These are phyloP conservation scores for Argyra leucocephala DNA, from an alignment of 2,888 invertebrate species.

Conservation along the genomic window DNA sequence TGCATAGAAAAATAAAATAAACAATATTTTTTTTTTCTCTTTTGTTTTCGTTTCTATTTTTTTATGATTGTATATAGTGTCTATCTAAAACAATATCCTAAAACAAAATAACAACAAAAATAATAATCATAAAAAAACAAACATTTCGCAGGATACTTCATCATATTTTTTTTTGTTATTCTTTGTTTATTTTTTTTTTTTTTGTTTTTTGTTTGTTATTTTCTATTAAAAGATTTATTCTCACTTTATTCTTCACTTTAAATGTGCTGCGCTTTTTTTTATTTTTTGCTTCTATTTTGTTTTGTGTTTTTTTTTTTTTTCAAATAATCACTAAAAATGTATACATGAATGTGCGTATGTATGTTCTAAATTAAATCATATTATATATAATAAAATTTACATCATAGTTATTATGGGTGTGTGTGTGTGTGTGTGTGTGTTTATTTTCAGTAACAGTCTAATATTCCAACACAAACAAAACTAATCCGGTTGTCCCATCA, in stretches of 20 bases:
- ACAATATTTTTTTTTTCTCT: too few species aligned
- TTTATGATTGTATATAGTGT: neutral
- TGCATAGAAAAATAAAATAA: neutral
- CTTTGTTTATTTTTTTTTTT: neutral
- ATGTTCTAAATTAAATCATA: too few species aligned
- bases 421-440: too few species aligned
- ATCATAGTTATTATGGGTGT: too few species aligned
- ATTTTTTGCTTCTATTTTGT: too few species aligned
- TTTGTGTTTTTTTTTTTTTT: too few species aligned
- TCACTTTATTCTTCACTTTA: neutral
- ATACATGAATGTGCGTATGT: too few species aligned
- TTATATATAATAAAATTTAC: too few species aligned
- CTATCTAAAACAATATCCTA: slow-evolving; percentile 6
- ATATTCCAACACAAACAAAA: too few species aligned
- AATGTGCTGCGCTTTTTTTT: neutral
- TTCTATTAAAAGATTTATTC: neutral
- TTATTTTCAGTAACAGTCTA: too few species aligned
- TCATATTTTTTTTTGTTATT: neutral
- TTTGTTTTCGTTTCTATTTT: too few species aligned
- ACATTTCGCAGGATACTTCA: neutral
- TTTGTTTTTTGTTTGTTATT: neutral
- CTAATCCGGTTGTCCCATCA: too few species aligned
- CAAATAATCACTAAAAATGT: neutral
- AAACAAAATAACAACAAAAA: neutral
- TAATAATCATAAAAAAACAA: neutral